phyloP scores from a whole-genome alignment of 2,797 vertebrate genomes.

The Pangasius krempfi region DNA sequence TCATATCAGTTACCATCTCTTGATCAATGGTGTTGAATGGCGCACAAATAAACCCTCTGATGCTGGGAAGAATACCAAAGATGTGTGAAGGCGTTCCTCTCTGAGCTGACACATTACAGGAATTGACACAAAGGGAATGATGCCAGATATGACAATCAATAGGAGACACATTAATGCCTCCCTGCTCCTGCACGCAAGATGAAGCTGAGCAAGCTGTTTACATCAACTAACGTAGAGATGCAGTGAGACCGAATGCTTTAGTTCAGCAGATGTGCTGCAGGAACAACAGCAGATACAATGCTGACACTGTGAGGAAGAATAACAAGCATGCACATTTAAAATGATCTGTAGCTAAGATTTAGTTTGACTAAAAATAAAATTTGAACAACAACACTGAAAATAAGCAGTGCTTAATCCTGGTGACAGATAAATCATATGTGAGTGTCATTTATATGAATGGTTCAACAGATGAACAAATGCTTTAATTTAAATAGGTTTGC shows the following conservation, averaged over 20 bases:
- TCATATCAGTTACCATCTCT: conserved; percentile 52
- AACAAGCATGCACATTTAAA: background rate
- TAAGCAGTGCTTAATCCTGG: background rate
- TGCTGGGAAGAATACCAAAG: conserved; percentile 17
- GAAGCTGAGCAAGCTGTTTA: conserved; percentile 39
- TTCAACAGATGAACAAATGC: background rate
- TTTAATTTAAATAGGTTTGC: background rate
- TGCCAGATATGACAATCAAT: conserved; percentile 51
- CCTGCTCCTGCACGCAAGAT: conserved; percentile 11
- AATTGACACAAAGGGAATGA: conserved; percentile 37
- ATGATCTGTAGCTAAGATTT: background rate
- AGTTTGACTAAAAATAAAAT: background rate
- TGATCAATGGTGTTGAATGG: conserved; percentile 55
- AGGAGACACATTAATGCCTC: conserved; percentile 40
- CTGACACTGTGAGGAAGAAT: background rate
- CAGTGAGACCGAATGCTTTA: conserved; percentile 10
- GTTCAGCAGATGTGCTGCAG: conserved; percentile 1
- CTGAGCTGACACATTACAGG: conserved; percentile 25
- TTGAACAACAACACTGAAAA: background rate
- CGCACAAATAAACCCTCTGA: conserved; percentile 43
- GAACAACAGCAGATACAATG: background rate
- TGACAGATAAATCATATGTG: background rate
- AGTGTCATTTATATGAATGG: background rate
- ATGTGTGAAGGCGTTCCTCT: conserved; percentile 6
- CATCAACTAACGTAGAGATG: conserved; percentile 2